phyloP scores from a whole-genome alignment of 2,113 vertebrate species.

The Lipotes vexillifer region DNA sequence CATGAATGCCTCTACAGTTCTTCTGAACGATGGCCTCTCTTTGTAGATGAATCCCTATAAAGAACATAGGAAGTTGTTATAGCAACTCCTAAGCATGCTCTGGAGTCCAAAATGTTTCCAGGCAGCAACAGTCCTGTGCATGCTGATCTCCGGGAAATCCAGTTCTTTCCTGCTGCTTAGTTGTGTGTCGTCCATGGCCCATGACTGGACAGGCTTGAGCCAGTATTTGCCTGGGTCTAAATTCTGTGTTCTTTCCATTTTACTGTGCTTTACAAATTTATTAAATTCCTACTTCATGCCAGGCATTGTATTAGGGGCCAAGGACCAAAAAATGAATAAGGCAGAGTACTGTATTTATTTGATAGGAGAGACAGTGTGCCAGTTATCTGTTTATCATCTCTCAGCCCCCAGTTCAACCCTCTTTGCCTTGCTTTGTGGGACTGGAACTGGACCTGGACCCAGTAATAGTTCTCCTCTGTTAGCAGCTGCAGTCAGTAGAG shows the following conservation, averaged over 20 bases:
- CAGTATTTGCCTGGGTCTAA: neutral
- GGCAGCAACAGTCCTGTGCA: neutral
- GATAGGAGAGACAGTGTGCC: neutral
- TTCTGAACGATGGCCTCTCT: neutral
- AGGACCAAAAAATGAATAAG: neutral
- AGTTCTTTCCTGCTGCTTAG: neutral
- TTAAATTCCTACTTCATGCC: neutral
- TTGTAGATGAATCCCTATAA: neutral
- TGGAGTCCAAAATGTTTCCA: neutral
- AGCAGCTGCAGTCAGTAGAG: neutral
- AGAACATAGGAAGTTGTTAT: neutral
- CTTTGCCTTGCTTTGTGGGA: neutral
- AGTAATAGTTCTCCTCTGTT: neutral
- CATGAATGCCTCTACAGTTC: neutral
- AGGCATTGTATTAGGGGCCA: neutral
- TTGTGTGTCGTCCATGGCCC: neutral
- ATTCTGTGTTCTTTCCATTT: neutral
- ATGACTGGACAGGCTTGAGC: neutral
- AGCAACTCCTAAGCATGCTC: neutral
- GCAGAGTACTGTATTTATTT: neutral
- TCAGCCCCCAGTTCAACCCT: neutral
- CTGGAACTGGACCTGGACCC: neutral
- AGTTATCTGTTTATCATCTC: neutral
- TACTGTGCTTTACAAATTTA: neutral
- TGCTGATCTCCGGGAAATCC: neutral